These are phyloP conservation scores for Peromyscus maniculatus DNA, from an alignment of 2,113 vertebrate species.

Conservation along the genomic window DNA sequence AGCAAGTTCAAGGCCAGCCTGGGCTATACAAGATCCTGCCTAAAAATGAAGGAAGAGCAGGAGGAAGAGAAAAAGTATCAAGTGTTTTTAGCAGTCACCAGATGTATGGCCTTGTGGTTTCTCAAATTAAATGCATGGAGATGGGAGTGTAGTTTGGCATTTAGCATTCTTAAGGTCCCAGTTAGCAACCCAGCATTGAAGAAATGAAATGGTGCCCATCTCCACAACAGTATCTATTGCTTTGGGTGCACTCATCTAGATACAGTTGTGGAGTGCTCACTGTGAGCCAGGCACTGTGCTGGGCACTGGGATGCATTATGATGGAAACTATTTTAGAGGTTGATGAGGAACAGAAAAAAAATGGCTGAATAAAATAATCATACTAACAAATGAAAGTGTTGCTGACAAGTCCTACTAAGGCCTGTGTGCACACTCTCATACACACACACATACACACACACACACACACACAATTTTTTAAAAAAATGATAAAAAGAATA, in stretches of 20 bases:
- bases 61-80: neutral
- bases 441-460: neutral
- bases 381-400: neutral
- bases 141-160: neutral
- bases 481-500: neutral
- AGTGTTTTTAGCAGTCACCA: neutral
- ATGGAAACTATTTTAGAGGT: slow-evolving; percentile 8
- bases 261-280: neutral
- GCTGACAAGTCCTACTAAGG: neutral
- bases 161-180: neutral
- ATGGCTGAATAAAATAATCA: neutral
- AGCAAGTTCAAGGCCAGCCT: neutral
- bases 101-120: neutral
- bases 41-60: neutral
- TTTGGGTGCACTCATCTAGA: slow-evolving; percentile 31
- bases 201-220: neutral
- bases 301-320: neutral
- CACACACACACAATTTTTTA: neutral
- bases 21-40: neutral
- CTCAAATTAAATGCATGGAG: neutral
- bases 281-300: neutral
- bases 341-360: neutral
- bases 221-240: neutral
- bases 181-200: neutral
- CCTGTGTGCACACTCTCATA: neutral